Base-by-base conservation (phyloP, 2,888 invertebrate species). In the Blomia tropicalis region DNA sequence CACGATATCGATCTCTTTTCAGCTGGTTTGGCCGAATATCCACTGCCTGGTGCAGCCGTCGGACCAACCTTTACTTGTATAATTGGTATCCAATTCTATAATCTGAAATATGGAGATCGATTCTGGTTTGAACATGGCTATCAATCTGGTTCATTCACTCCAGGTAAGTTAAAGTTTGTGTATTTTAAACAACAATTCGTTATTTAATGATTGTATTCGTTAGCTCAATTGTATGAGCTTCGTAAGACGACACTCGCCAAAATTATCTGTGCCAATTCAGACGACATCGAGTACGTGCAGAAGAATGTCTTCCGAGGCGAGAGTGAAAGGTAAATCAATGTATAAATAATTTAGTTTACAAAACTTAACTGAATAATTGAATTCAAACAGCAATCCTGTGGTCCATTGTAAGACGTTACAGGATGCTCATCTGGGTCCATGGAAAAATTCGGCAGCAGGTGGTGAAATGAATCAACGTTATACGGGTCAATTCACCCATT, bases 1-100 rank as follows among this genome's bases (percentile, higher is more conserved):
- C 91, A 95, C 70, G 95, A 96, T 73, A 87, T 96, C 63, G 77
- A 96, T 74, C 78, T 95, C 2, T 96, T 95, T 81, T 87, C 92
- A 0, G 95, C 93, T 25, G 87, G 91, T 2, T 84, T 95, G 83
- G 87, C 90, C 69, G 81, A 81, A 73, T 78, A 85, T 2, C 75
- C 79, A 0, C 71, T 90, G 2, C 87, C 86, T 70, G 93, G 92
- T 4, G 92, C 89, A 4, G 76, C 90, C 0, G 86, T 95, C 0
- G 95, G 95, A 4, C 93, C 93, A 0, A 93, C 93, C 0, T 85
- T 95, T 71, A 91, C 90, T 17, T 81, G 80, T 85, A 85, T 96
- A 70, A 89, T 96, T 69, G 93, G 90, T 62, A 87, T 89, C 60
- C 95, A 95, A 76, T 92, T 93, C 77, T 78, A 88, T 61, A 87